These are phyloP conservation scores for Cartodere bifasciata DNA, from an alignment of 2,888 invertebrate species.

Conservation along the genomic window DNA sequence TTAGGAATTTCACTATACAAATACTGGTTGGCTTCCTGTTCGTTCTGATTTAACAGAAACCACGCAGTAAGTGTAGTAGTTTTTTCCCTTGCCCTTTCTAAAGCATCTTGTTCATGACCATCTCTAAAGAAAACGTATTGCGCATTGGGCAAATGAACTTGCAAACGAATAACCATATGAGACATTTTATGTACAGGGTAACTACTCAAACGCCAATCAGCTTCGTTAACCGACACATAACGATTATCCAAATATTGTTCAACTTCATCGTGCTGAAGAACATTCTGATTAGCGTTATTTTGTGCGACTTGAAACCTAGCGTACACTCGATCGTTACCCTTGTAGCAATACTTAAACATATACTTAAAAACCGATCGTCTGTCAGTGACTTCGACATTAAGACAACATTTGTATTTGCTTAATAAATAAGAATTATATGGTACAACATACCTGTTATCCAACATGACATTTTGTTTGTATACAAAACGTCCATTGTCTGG, in stretches of 20 bases:
- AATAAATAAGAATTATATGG: slow-evolving; percentile 19
- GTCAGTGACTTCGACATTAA: slow-evolving; percentile 22
- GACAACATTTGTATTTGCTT: slow-evolving; percentile 19
- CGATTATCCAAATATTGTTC: not conserved
- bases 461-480: no score
- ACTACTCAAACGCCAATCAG: not conserved
- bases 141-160: not conserved
- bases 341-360: slow-evolving; percentile 19
- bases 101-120: not conserved
- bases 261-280: no score
- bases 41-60: not conserved
- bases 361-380: slow-evolving; percentile 19
- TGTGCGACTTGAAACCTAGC: not conserved
- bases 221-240: not conserved
- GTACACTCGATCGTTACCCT: slow-evolving; percentile 2
- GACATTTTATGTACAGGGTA: not conserved
- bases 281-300: no score
- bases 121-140: not conserved
- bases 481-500: slow-evolving; percentile 4
- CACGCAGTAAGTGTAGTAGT: not conserved
- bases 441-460: slow-evolving; percentile 25
- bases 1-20: not conserved
- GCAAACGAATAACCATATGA: slow-evolving; percentile 1
- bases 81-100: not conserved
- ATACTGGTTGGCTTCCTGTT: not conserved